Evolutionary conservation across 2,797 vertebrate genomes (phyloP).

Genomic region (Novumbra hubbsi): DNA sequence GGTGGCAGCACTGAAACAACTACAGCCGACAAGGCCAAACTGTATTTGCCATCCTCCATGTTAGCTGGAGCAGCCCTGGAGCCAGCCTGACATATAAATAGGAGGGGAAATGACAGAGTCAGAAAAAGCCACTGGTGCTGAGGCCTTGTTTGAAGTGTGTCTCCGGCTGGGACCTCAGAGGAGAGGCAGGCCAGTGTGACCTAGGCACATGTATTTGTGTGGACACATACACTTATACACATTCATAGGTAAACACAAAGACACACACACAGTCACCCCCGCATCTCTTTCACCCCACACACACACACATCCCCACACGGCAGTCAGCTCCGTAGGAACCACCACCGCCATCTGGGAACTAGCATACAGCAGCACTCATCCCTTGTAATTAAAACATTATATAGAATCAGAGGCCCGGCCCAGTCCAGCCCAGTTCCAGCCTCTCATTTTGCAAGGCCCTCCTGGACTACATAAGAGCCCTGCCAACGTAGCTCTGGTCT

Average conservation of each 20-base stretch:
- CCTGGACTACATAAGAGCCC: conserved; percentile 68
- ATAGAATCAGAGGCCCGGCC: conserved; percentile 28
- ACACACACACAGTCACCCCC: conserved; percentile 14
- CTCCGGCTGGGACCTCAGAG: conserved; percentile 27
- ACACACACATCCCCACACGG: conserved; percentile 5
- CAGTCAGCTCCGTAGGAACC: conserved; percentile 51
- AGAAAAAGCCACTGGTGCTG: conserved; percentile 71
- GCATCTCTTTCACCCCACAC: not conserved
- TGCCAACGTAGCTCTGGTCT: conserved; percentile 49
- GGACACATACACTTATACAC: conserved; percentile 11
- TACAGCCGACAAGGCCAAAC: conserved; percentile 11
- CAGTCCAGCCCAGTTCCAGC: conserved; percentile 58
- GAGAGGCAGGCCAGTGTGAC: conserved; percentile 6
- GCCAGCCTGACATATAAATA: conserved; percentile 66
- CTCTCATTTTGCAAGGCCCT: conserved; percentile 63
- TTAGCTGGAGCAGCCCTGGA: conserved; percentile 29
- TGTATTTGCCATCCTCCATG: conserved; percentile 20
- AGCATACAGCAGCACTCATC: conserved; percentile 59
- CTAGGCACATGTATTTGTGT: conserved; percentile 17
- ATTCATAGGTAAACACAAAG: not conserved
- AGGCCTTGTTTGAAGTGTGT: conserved; percentile 70
- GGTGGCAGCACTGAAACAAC: conserved; percentile 29
- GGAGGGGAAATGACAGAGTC: conserved; percentile 71
- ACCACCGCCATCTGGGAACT: conserved; percentile 58
- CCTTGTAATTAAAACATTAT: conserved; percentile 68